Percentiles rank a stretch among this genome's conserved stretches.
These are phyloP conservation scores for Zeuzera pyrina DNA, from an alignment of 2,888 invertebrate species.

Conservation along the genomic window DNA sequence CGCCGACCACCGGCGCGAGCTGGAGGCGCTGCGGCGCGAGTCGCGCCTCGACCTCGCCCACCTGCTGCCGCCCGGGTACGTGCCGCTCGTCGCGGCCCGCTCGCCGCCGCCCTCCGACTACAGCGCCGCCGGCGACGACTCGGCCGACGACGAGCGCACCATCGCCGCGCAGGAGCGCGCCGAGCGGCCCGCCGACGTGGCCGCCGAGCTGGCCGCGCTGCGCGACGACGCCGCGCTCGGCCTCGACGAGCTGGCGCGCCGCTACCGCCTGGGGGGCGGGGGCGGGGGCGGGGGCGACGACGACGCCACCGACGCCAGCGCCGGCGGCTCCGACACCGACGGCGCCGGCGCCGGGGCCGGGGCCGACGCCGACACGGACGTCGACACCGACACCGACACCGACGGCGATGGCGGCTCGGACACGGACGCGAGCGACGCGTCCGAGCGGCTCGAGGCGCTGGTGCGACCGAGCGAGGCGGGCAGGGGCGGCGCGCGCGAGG, in stretches of 20 bases:
- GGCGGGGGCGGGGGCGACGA: slow-evolving; percentile 9
- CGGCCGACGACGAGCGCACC: slow-evolving; percentile 74
- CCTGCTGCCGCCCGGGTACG: slow-evolving; percentile 87
- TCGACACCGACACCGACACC: slow-evolving; percentile 12
- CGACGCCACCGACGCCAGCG: slow-evolving; percentile 15
- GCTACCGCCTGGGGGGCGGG: slow-evolving; percentile 63
- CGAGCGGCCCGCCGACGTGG: slow-evolving; percentile 75
- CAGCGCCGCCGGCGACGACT: slow-evolving; percentile 80
- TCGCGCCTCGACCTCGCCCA: slow-evolving; percentile 92
- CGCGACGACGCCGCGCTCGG: slow-evolving; percentile 86
- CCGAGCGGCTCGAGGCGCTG: slow-evolving; percentile 22
- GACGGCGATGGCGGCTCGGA: slow-evolving; percentile 30
- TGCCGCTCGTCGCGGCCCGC: slow-evolving; percentile 76
- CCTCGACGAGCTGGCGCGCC: slow-evolving; percentile 84
- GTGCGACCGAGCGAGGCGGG: slow-evolving; percentile 21
- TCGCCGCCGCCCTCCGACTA: slow-evolving; percentile 82
- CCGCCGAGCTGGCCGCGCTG: slow-evolving; percentile 82
- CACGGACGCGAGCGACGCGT: slow-evolving; percentile 25
- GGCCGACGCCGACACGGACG: slow-evolving; percentile 12
- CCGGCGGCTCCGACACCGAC: slow-evolving; percentile 34
- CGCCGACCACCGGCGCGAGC: slow-evolving; percentile 76
- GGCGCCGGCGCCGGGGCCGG: slow-evolving; percentile 12
- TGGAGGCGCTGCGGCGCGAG: slow-evolving; percentile 90
- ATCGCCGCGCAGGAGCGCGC: slow-evolving; percentile 70
- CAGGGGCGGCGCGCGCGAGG: slow-evolving; percentile 12